Evolutionary conservation across 2,797 vertebrate genomes (phyloP).

Genomic region (Ptychadena robeensis): DNA sequence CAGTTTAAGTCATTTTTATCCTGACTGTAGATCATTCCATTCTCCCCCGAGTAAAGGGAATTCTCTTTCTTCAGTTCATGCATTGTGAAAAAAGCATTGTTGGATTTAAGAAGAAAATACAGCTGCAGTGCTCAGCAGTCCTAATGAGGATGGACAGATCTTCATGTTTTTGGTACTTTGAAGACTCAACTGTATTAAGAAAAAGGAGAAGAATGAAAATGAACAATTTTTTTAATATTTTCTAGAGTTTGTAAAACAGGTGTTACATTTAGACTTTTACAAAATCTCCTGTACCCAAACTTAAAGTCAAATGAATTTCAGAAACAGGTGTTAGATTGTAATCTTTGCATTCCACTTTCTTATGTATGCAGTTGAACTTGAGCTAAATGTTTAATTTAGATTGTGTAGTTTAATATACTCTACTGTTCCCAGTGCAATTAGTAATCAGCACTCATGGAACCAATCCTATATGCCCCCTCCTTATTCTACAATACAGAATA

Average conservation of each 20-base stretch:
- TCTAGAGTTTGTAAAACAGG: too few species aligned
- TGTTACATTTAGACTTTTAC: neutral
- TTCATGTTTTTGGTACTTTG: neutral
- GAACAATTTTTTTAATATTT: neutral
- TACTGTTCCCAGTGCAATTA: too few species aligned
- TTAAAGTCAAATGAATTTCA: neutral
- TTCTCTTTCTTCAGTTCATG: neutral
- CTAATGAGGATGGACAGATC: neutral
- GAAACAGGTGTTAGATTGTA: too few species aligned
- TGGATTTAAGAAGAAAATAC: neutral
- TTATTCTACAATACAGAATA: too few species aligned
- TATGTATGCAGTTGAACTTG: too few species aligned
- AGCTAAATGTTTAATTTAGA: too few species aligned
- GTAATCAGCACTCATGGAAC: too few species aligned
- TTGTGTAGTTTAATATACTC: too few species aligned
- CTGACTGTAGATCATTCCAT: neutral
- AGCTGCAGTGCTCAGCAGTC: neutral
- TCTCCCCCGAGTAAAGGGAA: neutral
- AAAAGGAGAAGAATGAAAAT: neutral
- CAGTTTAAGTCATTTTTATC: neutral
- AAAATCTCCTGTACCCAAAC: neutral
- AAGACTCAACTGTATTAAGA: neutral
- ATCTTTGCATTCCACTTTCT: too few species aligned
- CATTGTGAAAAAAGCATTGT: neutral
- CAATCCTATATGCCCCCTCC: too few species aligned